Base-by-base conservation (phyloP, 2,797 vertebrate genomes). In the Onychomys torridus region DNA sequence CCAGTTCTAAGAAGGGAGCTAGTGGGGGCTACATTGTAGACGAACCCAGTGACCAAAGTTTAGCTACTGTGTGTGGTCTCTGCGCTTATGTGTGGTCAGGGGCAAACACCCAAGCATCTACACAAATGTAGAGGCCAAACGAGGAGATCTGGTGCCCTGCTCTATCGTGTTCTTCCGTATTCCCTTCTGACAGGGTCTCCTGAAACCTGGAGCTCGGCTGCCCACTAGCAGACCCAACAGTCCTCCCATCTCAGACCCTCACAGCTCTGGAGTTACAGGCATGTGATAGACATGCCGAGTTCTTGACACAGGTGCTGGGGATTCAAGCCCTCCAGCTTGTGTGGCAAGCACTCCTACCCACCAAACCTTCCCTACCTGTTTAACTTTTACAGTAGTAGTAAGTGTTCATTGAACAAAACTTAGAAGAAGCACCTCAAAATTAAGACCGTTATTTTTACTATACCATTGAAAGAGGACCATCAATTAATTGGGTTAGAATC, bases 361-460 rank as follows among this genome's bases (percentile, higher is more conserved):
- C 29, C 29, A 85, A 49, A 65, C 27, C 40, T 21, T 21, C 16
- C 65, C 61, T 12, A 40, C 29, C 17, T 23, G 43, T 85, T 49
- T 49, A 85, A 52, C 63, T 95, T 67, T 89, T 83, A 40, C 34
- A 76, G 46, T 55, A 82, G 27, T 63, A 29, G n/a, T 95, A 90
- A 93, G 86, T 92, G 57, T 76, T 94, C 27, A 37, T 86, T 17
- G 29, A 73, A 81, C n/a, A 90, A 88, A 93, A 93, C 84, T 76
- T 69, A 69, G 61, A 95, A 89, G n/a, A n/a, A n/a, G n/a, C n/a
- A n/a, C n/a, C n/a, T n/a, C n/a, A n/a, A n/a, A n/a, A n/a, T n/a
- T n/a, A n/a, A n/a, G n/a, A n/a, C n/a, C n/a, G n/a, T n/a, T n/a
- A n/a, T n/a, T 46, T 76, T 95, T 93, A 49, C 55, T 61, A 19